Conservation (phyloP, 2,888 invertebrate genomes). For the Erynnis tages region DNA sequence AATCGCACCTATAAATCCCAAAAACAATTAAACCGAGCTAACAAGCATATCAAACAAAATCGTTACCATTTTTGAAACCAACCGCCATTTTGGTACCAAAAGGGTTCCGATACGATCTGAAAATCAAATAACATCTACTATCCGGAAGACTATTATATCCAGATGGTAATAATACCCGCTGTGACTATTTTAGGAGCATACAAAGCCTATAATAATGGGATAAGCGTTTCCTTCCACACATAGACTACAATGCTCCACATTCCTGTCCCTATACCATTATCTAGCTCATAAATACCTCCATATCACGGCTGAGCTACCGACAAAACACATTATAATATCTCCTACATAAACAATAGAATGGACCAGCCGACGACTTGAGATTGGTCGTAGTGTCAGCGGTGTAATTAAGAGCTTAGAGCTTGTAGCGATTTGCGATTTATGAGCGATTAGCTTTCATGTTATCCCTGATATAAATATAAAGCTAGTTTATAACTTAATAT, state of each 20-base stretch:
- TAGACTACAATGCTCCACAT: constrained; percentile 41
- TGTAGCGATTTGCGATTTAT: not conserved
- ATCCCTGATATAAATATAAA: too few species aligned
- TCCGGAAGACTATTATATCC: constrained; percentile 25
- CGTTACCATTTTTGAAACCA: constrained; percentile 13
- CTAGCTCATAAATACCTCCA: constrained; percentile 58
- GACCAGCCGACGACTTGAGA: constrained; percentile 52
- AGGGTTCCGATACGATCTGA: constrained; percentile 12
- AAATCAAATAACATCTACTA: constrained; percentile 23
- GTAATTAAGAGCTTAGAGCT: not conserved
- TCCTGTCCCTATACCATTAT: constrained; percentile 54
- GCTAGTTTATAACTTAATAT: too few species aligned
- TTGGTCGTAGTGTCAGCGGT: constrained; percentile 34
- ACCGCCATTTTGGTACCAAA: constrained; percentile 4
- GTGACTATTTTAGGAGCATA: constrained; percentile 23
- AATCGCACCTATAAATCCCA: too few species aligned
- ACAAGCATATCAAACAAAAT: constrained; percentile 22
- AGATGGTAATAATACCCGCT: constrained; percentile 21
- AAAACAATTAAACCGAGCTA: constrained; percentile 1
- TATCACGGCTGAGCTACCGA: constrained; percentile 65
- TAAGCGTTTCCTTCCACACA: constrained; percentile 26
- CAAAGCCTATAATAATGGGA: constrained; percentile 25
- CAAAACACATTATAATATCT: constrained; percentile 77
- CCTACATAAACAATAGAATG: constrained; percentile 74
- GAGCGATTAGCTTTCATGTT: too few species aligned